Percentiles rank a stretch among this genome's conserved stretches.
Conservation (phyloP, 2,888 invertebrate species). For the Rotaria socialis region DNA sequence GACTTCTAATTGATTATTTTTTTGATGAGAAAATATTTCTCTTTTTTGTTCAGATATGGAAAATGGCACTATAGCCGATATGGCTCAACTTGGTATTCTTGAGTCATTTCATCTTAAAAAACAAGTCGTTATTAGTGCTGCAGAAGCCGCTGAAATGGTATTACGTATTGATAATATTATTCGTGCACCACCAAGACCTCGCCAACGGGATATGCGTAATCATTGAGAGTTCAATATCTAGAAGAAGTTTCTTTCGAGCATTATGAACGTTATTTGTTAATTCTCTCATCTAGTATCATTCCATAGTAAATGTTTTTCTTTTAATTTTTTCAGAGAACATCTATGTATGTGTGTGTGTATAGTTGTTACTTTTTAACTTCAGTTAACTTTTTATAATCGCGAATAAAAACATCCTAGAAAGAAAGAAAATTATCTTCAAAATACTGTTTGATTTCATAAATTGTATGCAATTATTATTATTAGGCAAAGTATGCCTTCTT, state of each 20-base stretch:
- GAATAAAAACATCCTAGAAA: neutral
- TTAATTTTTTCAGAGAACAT: neutral
- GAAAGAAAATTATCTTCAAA: too few species aligned
- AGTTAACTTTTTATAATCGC: neutral
- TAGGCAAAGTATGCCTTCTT: too few species aligned
- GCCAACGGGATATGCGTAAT: constrained; percentile 69
- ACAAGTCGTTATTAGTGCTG: constrained; percentile 84
- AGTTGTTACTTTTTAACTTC: neutral
- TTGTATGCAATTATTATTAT: too few species aligned
- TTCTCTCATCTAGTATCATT: neutral
- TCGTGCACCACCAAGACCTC: constrained; percentile 67
- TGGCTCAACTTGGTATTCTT: constrained; percentile 82
- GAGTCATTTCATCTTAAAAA: constrained; percentile 95
- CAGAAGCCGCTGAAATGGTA: constrained; percentile 98
- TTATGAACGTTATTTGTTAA: neutral
- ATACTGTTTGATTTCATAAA: too few species aligned
- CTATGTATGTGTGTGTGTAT: neutral
- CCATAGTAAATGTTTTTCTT: neutral
- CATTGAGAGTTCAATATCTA: constrained; percentile 18
- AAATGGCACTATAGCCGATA: constrained; percentile 78
- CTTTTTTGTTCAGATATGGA: constrained; percentile 71
- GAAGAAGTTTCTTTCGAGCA: neutral
- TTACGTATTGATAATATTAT: constrained; percentile 95
- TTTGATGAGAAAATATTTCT: neutral
- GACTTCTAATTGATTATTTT: constrained; percentile 44